Evolutionary conservation across 2,888 invertebrate species (phyloP).

Genomic region (Scaptomyza reducta): DNA sequence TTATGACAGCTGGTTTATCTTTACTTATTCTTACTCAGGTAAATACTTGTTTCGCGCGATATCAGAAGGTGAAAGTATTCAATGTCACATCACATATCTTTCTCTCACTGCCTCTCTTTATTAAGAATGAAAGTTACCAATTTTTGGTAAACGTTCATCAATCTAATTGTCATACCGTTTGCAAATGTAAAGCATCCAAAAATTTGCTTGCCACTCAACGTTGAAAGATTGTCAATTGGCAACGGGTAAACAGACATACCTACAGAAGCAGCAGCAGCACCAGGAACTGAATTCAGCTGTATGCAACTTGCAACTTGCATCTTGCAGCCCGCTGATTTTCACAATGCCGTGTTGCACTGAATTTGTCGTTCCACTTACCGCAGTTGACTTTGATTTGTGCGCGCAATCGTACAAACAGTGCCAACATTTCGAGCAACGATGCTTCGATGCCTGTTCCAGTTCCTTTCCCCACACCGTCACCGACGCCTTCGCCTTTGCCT

Average conservation of each 20-base stretch:
- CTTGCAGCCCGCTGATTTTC: conserved; percentile 21
- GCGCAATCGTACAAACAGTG: conserved; percentile 44
- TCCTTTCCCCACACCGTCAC: not conserved
- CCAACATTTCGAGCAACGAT: not conserved
- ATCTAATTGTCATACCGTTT: conserved; percentile 55
- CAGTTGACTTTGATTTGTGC: conserved; percentile 68
- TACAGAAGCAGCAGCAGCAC: not conserved
- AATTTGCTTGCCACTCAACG: conserved; percentile 52
- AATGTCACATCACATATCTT: conserved; percentile 17
- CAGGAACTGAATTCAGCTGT: not conserved
- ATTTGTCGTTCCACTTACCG: conserved; percentile 67
- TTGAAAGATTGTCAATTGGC: conserved; percentile 47
- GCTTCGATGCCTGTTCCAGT: not conserved
- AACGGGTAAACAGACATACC: not conserved
- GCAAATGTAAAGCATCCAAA: conserved; percentile 18
- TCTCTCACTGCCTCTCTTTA: not conserved
- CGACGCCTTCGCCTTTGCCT: not conserved
- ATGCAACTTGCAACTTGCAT: not conserved
- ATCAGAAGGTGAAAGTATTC: not conserved
- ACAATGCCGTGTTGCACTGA: conserved; percentile 47
- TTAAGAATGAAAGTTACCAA: not conserved
- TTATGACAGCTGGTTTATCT: not conserved
- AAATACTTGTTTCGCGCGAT: not conserved
- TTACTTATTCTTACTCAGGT: not conserved
- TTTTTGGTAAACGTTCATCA: conserved; percentile 45